Base-by-base conservation (phyloP, 2,113 vertebrate genomes). In the Catharus bicknelli region DNA sequence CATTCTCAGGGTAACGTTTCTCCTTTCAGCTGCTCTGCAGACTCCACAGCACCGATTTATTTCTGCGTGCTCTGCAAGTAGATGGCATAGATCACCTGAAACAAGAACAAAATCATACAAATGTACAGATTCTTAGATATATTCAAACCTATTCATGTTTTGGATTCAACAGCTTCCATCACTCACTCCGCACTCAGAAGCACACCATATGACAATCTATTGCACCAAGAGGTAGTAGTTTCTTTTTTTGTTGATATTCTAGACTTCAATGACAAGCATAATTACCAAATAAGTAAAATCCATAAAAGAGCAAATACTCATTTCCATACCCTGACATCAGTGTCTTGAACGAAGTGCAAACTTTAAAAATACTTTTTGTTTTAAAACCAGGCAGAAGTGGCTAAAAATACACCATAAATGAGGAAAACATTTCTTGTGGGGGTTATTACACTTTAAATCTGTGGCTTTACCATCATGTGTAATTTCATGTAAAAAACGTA, bases 1-100 rank as follows among this genome's bases (percentile, higher is more conserved):
- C 97, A 97, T 97, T 45, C 85, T 96, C 83, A 5, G 83, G 47
- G 13, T 48, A 54, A 58, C 0, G 2, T 36, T 73, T 47, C 68
- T 91, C 54, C 48, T 66, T 81, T 48, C 88, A 38, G 86, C 74
- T 81, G 75, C 76, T 76, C 20, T 0, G 6, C 63, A 58, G 43
- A 16, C 47, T 34, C 53, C 42, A 11, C 34, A 58, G 40, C 17
- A 1, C 26, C 18, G 0, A 70, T 27, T 55, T 72, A 62, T 11
- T 90, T 88, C 89, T 0, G 45, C 72, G 34, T 55, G 25, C 77
- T 95, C 92, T 85, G 69, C n/a, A 58, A 68, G 88, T 18, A 0
- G 55, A 43, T 9, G n/a, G 95, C 90, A 72, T 62, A 47, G 26
- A 74, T 93, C 91, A 98, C 95, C 98, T 98, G 91, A 47, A 98